Percentiles rank a stretch among this genome's conserved stretches.
Evolutionary conservation across 2,888 invertebrate genomes (phyloP).

Genomic region (Amphipoea oculea): DNA sequence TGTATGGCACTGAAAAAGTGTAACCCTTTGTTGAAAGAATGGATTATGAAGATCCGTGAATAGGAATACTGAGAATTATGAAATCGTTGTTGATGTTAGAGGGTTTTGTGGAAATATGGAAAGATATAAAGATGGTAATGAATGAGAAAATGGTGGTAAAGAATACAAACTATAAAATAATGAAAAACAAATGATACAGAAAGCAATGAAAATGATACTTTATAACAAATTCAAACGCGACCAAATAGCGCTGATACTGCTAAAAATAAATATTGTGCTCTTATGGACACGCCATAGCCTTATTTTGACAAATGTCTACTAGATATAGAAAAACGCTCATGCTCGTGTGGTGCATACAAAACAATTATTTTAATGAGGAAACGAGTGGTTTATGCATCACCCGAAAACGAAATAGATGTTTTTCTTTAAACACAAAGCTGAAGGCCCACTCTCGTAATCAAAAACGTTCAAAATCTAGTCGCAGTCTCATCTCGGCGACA

Average conservation of each 20-base stretch:
- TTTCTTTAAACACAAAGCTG: neutral
- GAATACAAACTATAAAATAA: neutral
- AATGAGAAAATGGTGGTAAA: neutral
- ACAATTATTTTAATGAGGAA: neutral
- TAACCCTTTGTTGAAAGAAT: conserved; percentile 49
- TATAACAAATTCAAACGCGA: neutral
- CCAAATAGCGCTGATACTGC: neutral
- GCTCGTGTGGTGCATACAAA: neutral
- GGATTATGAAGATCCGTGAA: conserved; percentile 47
- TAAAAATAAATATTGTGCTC: neutral
- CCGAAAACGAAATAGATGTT: neutral
- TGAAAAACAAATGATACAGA: neutral
- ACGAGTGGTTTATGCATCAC: neutral
- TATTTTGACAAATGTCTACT: neutral
- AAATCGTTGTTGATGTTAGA: conserved; percentile 1
- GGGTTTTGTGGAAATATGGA: conserved; percentile 18
- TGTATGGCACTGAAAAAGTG: conserved; percentile 43
- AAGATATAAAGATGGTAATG: neutral
- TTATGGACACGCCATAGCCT: too few relatives aligned
- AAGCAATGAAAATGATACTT: neutral
- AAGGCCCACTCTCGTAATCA: too few relatives aligned
- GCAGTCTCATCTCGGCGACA: too few relatives aligned
- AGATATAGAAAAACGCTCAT: neutral
- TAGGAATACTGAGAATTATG: conserved; percentile 21
- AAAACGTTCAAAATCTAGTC: too few relatives aligned